phyloP scores from a whole-genome alignment of 2,888 invertebrate species.

The Spatulosminthurus flaviceps region DNA sequence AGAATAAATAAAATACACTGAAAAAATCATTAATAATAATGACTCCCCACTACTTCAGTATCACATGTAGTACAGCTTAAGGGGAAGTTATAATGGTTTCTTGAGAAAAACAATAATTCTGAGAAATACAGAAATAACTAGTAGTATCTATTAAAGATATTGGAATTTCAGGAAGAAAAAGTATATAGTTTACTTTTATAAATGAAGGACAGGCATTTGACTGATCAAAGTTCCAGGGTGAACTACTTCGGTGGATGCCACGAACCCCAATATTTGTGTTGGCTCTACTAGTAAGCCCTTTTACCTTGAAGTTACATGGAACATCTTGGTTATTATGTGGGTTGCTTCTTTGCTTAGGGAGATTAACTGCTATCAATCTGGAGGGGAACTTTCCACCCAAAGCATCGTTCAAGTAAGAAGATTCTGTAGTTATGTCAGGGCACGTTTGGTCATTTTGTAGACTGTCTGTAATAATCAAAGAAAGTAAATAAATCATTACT shows the following conservation, averaged over 20 bases:
- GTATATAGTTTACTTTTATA: conserved; percentile 33
- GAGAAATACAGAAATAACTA: too few relatives aligned
- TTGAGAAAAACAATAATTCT: too few relatives aligned
- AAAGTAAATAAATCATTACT: conserved; percentile 3
- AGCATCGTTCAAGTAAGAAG: background rate
- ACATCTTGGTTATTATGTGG: conserved; percentile 40
- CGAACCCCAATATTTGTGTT: conserved; percentile 42
- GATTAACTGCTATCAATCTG: conserved; percentile 40
- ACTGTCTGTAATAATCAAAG: conserved; percentile 13
- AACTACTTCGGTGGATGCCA: conserved; percentile 29
- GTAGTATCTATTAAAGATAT: too few relatives aligned
- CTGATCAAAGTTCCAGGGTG: conserved; percentile 38
- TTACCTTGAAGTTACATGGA: conserved; percentile 48
- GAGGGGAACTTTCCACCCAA: conserved; percentile 32
- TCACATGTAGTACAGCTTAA: too few relatives aligned
- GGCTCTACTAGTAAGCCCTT: conserved; percentile 14
- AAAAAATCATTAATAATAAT: too few relatives aligned
- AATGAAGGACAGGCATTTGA: conserved; percentile 35
- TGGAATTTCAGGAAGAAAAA: too few relatives aligned
- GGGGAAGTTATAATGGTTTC: too few relatives aligned
- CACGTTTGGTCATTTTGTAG: conserved; percentile 43
- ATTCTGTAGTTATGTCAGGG: conserved; percentile 36
- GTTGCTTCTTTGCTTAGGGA: conserved; percentile 29
- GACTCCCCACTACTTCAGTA: too few relatives aligned
- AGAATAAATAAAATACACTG: too few relatives aligned